A percentile compares a stretch with the other conserved stretches of the same genome.
Evolutionary conservation across 1,140 invertebrate species (phyloP).

Genomic region (Asbolus verrucosus): DNA sequence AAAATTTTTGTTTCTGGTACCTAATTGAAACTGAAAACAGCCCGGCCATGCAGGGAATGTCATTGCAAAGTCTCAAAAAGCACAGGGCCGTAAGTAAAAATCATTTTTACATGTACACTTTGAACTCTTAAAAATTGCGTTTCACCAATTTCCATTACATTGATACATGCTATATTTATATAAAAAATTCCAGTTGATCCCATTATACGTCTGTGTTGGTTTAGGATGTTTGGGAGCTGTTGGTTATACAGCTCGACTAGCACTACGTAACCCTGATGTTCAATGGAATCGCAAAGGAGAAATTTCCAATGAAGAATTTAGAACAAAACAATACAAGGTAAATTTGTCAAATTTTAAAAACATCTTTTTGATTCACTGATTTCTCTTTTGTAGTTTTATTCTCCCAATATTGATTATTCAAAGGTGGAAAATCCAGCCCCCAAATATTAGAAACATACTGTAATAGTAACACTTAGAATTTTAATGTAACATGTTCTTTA

Average conservation of each 20-base stretch:
- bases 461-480: conserved; percentile 22
- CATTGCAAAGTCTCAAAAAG: conserved; percentile 69
- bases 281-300: conserved; percentile 79
- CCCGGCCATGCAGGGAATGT: conserved; percentile 71
- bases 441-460: conserved; percentile 67
- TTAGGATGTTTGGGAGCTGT: conserved; percentile 72
- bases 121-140: no score
- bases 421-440: conserved; percentile 75
- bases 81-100: conserved; percentile 72
- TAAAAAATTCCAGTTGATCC: conserved; percentile 69
- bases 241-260: conserved; percentile 77
- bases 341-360: no score
- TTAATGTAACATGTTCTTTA: background rate
- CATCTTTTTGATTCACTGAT: no score
- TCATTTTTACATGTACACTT: no score
- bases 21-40: no score
- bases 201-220: conserved; percentile 79
- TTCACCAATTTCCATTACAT: no score
- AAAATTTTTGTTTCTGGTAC: no score
- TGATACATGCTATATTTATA: background rate
- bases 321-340: conserved; percentile 82
- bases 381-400: conserved; percentile 70
- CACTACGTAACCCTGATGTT: conserved; percentile 81
- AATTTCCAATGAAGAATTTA: conserved; percentile 85
- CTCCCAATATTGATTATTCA: conserved; percentile 72